Conservation (phyloP, 2,888 invertebrate species). For the Molanna angustata region DNA sequence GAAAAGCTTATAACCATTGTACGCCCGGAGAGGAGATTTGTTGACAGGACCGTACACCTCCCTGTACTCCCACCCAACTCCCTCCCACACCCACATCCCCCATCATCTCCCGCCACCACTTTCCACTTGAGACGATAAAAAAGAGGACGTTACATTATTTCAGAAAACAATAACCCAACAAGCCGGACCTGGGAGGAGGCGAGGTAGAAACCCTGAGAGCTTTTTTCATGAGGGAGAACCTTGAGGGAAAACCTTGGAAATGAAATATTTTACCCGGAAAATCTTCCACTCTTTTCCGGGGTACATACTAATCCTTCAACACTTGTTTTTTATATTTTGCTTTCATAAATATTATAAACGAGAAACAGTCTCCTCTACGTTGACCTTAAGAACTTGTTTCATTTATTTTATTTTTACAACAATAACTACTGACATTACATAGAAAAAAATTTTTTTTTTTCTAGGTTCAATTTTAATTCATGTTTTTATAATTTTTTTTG, state of each 20-base stretch:
- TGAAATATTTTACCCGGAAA: constrained; percentile 10
- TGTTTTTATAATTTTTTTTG: too few relatives aligned
- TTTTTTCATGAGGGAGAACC: constrained; percentile 20
- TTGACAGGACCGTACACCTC: constrained; percentile 17
- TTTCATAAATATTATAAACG: too few relatives aligned
- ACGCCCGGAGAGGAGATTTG: constrained; percentile 15
- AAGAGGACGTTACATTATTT: constrained; percentile 33
- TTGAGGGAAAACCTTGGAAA: constrained; percentile 16
- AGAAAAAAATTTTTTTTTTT: too few relatives aligned
- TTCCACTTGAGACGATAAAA: constrained; percentile 31
- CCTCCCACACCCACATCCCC: constrained; percentile 3
- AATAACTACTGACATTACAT: too few relatives aligned
- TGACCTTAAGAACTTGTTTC: too few relatives aligned
- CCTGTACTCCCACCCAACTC: constrained; percentile 1
- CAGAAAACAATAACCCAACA: constrained; percentile 34
- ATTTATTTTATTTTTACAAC: too few relatives aligned
- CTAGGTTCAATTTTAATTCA: too few relatives aligned
- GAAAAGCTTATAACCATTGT: constrained; percentile 14
- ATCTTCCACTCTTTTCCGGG: too few relatives aligned
- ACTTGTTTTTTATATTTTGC: too few relatives aligned
- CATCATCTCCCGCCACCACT: neutral
- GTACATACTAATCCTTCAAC: too few relatives aligned
- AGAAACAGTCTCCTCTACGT: too few relatives aligned
- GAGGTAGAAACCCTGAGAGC: constrained; percentile 16
- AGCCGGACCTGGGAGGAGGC: constrained; percentile 23